Percentiles rank a stretch among this genome's conserved stretches.
phyloP scores from a whole-genome alignment of 2,888 invertebrate genomes.

The Barypeithes pellucidus region DNA sequence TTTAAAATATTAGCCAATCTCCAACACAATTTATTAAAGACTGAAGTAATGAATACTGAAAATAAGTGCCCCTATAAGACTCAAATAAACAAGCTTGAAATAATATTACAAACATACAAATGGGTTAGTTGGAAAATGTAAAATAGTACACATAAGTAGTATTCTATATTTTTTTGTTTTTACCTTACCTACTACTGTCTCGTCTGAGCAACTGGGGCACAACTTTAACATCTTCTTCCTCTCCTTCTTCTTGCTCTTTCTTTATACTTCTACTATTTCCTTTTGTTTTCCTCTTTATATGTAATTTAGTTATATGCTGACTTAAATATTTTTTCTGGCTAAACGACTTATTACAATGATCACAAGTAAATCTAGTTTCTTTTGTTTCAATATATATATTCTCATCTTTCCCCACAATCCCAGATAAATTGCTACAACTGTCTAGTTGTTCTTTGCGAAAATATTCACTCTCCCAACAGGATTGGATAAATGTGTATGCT shows the following conservation, averaged over 20 bases:
- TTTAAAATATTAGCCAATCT: too few species aligned
- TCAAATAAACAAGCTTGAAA: too few species aligned
- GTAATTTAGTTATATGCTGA: conserved; percentile 57
- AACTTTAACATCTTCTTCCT: conserved; percentile 20
- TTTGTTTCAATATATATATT: neutral
- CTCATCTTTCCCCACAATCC: neutral
- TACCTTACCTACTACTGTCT: neutral
- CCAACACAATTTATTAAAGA: too few species aligned
- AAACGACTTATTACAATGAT: conserved; percentile 58
- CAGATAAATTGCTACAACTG: neutral
- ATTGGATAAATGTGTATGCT: conserved; percentile 56
- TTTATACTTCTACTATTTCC: conserved; percentile 6
- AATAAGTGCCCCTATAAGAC: too few species aligned
- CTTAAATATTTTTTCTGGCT: conserved; percentile 57
- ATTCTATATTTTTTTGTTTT: neutral
- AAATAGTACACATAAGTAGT: too few species aligned
- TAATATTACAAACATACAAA: too few species aligned
- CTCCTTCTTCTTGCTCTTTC: conserved; percentile 39
- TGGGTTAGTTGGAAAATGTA: too few species aligned
- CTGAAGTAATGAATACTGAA: too few species aligned
- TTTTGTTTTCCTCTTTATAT: conserved; percentile 43
- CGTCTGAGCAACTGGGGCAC: neutral
- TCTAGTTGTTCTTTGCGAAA: conserved; percentile 52
- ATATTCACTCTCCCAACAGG: conserved; percentile 56
- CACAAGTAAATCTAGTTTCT: conserved; percentile 54